A percentile compares a stretch with the other conserved stretches of the same genome.
Evolutionary conservation across 2,888 invertebrate genomes (phyloP).

Genomic region (Eudasyphora cyanicolor): DNA sequence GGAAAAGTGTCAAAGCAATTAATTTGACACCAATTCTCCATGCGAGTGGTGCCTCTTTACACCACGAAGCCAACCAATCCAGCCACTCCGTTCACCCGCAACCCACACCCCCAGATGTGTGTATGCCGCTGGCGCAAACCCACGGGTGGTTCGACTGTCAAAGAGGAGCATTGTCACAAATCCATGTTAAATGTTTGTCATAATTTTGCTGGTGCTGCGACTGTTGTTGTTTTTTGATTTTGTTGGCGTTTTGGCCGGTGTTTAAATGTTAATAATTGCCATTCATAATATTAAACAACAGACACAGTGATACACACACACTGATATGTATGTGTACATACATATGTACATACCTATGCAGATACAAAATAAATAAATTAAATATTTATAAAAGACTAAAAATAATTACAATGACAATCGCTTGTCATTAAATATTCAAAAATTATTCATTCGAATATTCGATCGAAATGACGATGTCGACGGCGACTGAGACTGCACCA

Average conservation of each 20-base stretch:
- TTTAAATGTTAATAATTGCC: slow-evolving; percentile 27
- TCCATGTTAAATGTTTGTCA: slow-evolving; percentile 8
- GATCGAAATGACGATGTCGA: neutral
- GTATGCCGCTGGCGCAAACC: neutral
- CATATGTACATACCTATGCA: no score
- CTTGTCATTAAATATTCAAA: slow-evolving; percentile 55
- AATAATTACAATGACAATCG: slow-evolving; percentile 57
- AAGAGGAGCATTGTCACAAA: slow-evolving; percentile 3
- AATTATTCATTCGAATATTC: slow-evolving; percentile 38
- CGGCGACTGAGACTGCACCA: neutral
- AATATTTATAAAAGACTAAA: slow-evolving; percentile 29
- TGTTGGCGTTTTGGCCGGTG: neutral
- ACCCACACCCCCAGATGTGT: no score
- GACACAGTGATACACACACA: no score
- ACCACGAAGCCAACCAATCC: no score
- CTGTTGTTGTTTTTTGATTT: neutral
- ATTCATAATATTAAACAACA: slow-evolving; percentile 6
- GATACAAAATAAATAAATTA: slow-evolving; percentile 33
- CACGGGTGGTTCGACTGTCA: slow-evolving; percentile 49
- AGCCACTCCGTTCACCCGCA: no score
- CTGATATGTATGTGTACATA: no score
- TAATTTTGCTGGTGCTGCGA: neutral
- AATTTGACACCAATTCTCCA: slow-evolving; percentile 66
- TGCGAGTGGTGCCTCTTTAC: slow-evolving; percentile 16
- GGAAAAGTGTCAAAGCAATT: slow-evolving; percentile 74